Percentiles rank a stretch among this genome's conserved stretches.
Conservation (phyloP, 2,888 invertebrate genomes). For the Nysson spinosus region DNA sequence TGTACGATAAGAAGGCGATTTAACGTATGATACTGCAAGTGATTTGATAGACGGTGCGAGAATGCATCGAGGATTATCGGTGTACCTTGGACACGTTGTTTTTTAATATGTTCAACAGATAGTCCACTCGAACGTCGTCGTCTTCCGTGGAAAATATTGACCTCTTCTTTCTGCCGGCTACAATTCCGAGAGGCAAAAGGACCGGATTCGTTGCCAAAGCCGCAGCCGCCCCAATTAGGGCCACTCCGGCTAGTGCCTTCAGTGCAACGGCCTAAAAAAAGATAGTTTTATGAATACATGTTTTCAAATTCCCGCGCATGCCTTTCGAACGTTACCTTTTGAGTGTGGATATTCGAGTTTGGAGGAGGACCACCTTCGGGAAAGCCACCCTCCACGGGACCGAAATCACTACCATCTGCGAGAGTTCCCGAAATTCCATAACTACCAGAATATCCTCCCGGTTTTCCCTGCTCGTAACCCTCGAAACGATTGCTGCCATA, state of each 20-base stretch:
- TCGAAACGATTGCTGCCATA: conserved; percentile 53
- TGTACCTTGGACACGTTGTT: conserved; percentile 61
- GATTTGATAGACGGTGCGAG: no score
- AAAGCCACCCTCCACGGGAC: conserved; percentile 40
- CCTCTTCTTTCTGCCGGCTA: conserved; percentile 82
- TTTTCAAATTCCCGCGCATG: background rate
- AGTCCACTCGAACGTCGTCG: conserved; percentile 46
- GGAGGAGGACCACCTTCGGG: conserved; percentile 45
- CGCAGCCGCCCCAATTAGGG: conserved; percentile 88
- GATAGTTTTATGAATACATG: background rate
- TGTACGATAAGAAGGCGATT: background rate
- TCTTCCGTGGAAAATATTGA: conserved; percentile 46
- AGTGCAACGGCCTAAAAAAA: conserved; percentile 80
- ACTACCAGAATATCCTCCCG: conserved; percentile 29
- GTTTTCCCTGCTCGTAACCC: conserved; percentile 49
- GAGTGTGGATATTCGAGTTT: conserved; percentile 65
- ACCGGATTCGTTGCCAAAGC: conserved; percentile 88
- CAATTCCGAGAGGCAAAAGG: conserved; percentile 86
- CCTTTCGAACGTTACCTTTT: conserved; percentile 57
- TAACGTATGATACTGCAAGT: background rate
- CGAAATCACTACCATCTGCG: conserved; percentile 61
- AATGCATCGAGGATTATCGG: background rate
- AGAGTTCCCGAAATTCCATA: conserved; percentile 63
- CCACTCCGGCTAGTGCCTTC: conserved; percentile 87
- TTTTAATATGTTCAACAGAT: conserved; percentile 56